phyloP scores from a whole-genome alignment of 2,888 invertebrate genomes.

The Nomada flava region DNA sequence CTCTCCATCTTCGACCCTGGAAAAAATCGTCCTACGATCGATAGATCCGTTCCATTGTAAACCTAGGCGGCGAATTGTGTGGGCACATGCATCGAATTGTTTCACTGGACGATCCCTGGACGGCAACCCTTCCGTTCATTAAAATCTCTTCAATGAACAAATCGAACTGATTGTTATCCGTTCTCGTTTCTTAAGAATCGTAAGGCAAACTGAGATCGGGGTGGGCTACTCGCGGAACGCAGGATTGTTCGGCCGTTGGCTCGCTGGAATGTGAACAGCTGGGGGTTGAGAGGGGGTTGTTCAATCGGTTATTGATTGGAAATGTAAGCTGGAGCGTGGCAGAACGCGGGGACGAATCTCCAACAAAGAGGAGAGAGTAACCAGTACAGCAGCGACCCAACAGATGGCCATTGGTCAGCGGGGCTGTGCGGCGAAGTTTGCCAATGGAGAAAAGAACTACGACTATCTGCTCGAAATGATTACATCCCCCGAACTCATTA shows the following conservation, averaged over 20 bases:
- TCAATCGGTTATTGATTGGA: slow-evolving; percentile 84
- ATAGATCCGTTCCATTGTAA: slow-evolving; percentile 7
- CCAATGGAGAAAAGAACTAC: slow-evolving; percentile 65
- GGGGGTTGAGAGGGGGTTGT: slow-evolving; percentile 74
- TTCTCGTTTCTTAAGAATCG: neutral
- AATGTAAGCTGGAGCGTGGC: slow-evolving; percentile 77
- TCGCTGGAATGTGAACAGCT: slow-evolving; percentile 72
- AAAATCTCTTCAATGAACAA: no score
- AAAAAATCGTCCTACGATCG: slow-evolving; percentile 31
- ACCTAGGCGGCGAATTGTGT: neutral
- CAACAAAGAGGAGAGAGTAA: slow-evolving; percentile 51
- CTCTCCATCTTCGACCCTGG: slow-evolving; percentile 19
- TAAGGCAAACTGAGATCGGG: slow-evolving; percentile 10
- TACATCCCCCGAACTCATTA: slow-evolving; percentile 26
- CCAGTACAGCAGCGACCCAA: slow-evolving; percentile 78
- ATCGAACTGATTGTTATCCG: neutral
- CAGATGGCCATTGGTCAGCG: slow-evolving; percentile 82
- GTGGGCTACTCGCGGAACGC: slow-evolving; percentile 51
- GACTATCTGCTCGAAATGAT: slow-evolving; percentile 40
- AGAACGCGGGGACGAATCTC: slow-evolving; percentile 41
- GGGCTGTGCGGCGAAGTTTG: slow-evolving; percentile 59
- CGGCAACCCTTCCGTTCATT: no score
- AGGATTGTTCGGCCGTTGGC: slow-evolving; percentile 75
- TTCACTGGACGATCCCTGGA: neutral
- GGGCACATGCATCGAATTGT: neutral